A percentile compares a stretch with the other conserved stretches of the same genome.
These are phyloP conservation scores for Probosciger aterrimus DNA, from an alignment of 2,113 vertebrate genomes.

Conservation along the genomic window DNA sequence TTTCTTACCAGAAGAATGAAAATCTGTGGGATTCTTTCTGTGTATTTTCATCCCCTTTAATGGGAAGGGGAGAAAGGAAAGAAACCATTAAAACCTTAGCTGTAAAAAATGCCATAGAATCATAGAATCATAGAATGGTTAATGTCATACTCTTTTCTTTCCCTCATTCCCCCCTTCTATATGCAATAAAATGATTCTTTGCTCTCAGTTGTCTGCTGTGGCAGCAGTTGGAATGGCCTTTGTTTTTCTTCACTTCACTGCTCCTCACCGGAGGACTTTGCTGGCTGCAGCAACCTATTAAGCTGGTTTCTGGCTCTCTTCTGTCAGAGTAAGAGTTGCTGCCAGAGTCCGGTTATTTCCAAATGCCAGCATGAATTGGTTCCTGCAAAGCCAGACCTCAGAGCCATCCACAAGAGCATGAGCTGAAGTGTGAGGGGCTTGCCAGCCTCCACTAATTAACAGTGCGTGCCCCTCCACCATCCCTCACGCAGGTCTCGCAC, in stretches of 20 bases:
- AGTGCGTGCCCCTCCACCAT: background rate
- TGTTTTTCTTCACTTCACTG: slow-evolving; percentile 47
- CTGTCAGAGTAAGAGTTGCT: background rate
- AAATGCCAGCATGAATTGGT: background rate
- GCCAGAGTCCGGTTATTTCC: slow-evolving; percentile 14
- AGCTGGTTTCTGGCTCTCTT: slow-evolving; percentile 6
- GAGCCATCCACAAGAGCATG: background rate
- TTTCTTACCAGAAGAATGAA: background rate
- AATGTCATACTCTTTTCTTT: background rate
- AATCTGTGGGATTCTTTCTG: slow-evolving; percentile 1
- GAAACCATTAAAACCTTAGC: background rate
- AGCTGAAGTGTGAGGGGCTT: background rate
- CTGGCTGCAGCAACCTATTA: slow-evolving; percentile 39
- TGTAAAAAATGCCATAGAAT: background rate
- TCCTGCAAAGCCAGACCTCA: background rate
- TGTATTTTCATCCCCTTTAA: background rate
- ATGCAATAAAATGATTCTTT: slow-evolving; percentile 31
- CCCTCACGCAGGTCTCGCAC: slow-evolving; percentile 2
- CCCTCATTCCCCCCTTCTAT: background rate
- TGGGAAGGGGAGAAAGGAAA: background rate
- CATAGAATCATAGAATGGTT: background rate
- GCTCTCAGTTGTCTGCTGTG: slow-evolving; percentile 13
- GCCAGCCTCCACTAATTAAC: background rate
- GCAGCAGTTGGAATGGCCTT: background rate
- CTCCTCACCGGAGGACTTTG: background rate